Base-by-base conservation (phyloP, 1,140 invertebrate species). In the Drosophila chauvacae region DNA sequence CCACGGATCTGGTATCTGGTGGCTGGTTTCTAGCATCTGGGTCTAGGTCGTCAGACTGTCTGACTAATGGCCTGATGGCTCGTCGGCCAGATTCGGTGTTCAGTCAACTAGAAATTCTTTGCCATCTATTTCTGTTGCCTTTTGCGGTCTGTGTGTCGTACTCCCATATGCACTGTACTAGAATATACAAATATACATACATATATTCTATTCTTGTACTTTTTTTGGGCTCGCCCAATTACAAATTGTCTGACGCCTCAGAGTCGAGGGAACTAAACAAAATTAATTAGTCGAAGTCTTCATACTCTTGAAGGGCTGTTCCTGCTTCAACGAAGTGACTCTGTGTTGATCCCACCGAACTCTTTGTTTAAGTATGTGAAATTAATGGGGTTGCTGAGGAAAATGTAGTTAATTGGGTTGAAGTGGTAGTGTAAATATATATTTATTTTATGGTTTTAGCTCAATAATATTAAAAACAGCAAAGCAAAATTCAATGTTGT, bases 61-160 rank as follows among this genome's bases (percentile, higher is more conserved):
- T 80, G 72, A 75, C 66, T 68, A 63, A 51, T 73, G 47, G 76
- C 69, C 75, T 68, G 51, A 61, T 57, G 81, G 68, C 60, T 28
- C 44, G 60, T 5, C 62, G 50, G 51, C 65, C 59, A 63, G 41
- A 60, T 51, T 74, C 53, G 60, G 59, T 88, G 80, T 76, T 78
- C 83, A 88, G 66, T 63, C 80, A 77, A 59, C 84, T 86, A 72
- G 80, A 86, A 86, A 86, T 86, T 87, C 83, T 86, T 86, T 86
- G 71, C 71, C 83, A 81, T 86, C 83, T 78, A 82, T 80, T 86
- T 88, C 57, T 75, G 71, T 65, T 81, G 82, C 79, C 82, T 77
- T 77, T 77, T 69, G 80, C 65, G 75, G 75, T 76, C 76, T 56
- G 66, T 87, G 62, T 87, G 82, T 83, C 83, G 80, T 77, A 79